Percentiles rank a stretch among this genome's conserved stretches.
phyloP scores from a whole-genome alignment of 1,140 invertebrate species.

The Idris sp. region DNA sequence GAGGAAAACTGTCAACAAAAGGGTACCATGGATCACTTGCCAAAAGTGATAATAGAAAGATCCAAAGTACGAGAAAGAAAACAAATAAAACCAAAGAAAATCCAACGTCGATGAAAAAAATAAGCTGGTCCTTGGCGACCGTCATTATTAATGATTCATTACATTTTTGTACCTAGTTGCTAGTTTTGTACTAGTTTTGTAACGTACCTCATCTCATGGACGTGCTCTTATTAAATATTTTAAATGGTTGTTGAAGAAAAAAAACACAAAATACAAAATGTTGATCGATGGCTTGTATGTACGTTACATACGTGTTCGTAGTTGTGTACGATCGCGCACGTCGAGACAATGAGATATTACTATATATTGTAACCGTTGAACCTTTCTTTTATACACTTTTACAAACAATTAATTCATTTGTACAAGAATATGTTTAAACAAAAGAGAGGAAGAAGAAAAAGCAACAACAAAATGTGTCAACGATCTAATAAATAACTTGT shows the following conservation, averaged over 20 bases:
- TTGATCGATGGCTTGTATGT: slow-evolving; percentile 66
- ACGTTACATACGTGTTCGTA: slow-evolving; percentile 66
- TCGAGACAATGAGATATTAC: slow-evolving; percentile 53
- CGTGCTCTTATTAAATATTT: slow-evolving; percentile 76
- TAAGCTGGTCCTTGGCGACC: slow-evolving; percentile 73
- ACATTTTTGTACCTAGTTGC: slow-evolving; percentile 78
- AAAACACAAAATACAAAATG: too few relatives aligned
- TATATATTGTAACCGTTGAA: slow-evolving; percentile 40
- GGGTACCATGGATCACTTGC: too few relatives aligned
- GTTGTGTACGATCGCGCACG: slow-evolving; percentile 55
- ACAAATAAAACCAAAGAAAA: too few relatives aligned
- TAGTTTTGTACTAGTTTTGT: slow-evolving; percentile 79
- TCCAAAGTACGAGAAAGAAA: too few relatives aligned
- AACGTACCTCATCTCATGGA: slow-evolving; percentile 74
- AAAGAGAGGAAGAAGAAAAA: too few relatives aligned
- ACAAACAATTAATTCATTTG: slow-evolving; percentile 12
- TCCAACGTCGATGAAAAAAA: slow-evolving; percentile 47
- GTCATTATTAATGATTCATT: slow-evolving; percentile 74
- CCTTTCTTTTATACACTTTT: slow-evolving; percentile 20
- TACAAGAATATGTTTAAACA: background rate
- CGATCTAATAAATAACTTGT: background rate
- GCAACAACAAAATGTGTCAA: background rate
- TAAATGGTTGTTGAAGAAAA: slow-evolving; percentile 72
- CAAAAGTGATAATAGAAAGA: too few relatives aligned
- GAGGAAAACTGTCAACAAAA: too few relatives aligned